Conservation (phyloP, 2,888 invertebrate genomes). For the Pseudanteris insignis region DNA sequence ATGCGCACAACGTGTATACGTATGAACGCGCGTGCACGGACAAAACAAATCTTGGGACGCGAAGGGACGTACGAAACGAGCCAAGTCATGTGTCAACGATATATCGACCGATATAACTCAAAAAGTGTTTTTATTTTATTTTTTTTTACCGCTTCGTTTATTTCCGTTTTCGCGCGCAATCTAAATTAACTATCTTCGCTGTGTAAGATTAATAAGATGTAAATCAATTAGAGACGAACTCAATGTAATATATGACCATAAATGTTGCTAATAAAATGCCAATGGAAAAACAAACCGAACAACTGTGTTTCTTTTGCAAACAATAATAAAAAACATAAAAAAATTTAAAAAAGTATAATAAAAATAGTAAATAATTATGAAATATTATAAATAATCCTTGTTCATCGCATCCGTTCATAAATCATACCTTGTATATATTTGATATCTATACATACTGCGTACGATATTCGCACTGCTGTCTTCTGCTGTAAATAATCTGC, state of each 20-base stretch:
- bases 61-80: too few species aligned
- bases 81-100: too few species aligned
- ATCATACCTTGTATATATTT: conserved; percentile 59
- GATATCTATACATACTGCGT: conserved; percentile 48
- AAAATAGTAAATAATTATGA: conserved; percentile 40
- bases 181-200: too few species aligned
- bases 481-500: conserved; percentile 66
- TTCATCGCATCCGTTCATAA: conserved; percentile 63
- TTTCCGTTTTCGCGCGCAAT: too few species aligned
- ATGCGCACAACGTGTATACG: too few species aligned
- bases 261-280: conserved; percentile 30
- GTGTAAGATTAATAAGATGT: too few species aligned
- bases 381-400: too few species aligned
- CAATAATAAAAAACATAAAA: background rate
- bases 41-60: too few species aligned
- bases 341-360: background rate
- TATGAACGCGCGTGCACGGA: too few species aligned
- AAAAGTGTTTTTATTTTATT: too few species aligned
- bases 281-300: conserved; percentile 16
- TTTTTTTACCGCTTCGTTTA: too few species aligned
- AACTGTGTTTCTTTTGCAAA: conserved; percentile 35
- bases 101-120: too few species aligned
- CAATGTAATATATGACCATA: conserved; percentile 23
- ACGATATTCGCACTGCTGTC: conserved; percentile 56
- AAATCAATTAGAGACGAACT: conserved; percentile 9